Evolutionary conservation across 2,888 invertebrate species (phyloP), one percentile per base, ranked within the genome.

Genomic region (Balanococcus diminutus): DNA sequence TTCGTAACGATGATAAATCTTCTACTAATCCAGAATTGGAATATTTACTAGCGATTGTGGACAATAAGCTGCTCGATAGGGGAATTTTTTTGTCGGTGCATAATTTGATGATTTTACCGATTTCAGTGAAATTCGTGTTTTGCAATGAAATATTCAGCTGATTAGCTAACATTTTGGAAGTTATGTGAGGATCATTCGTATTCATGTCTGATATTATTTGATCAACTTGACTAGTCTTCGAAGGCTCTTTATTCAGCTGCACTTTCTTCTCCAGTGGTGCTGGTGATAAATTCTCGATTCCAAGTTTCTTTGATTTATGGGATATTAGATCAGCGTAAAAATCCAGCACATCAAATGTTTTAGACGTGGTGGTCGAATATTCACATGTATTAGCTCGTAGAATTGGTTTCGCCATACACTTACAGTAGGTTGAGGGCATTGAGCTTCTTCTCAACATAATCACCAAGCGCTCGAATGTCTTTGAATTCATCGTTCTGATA

Each of bases 11-110:
- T 31, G 11, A 11, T 19, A 85, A 31, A 16, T 28, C 79, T 19
- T 42, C 42, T n/a, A 75, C 8, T n/a, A 75, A 79, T 16, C 85
- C 85, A 1, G 32, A 19, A n/a, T 85, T 39, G 19, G 42, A 79
- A 46, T 75, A 85, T 46, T 31, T 42, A 16, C 25, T 11, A 28
- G 75, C 85, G 3, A 85, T 28, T 16, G 16, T 0, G 9, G n/a
- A 9, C 14, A 79, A 42, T 46, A 39, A 72, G 11, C 1, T 19
- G 5, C 28, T 28, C 14, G 72, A 19, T 28, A 85, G 9, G 14
- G 72, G 19, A 9, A 85, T 72, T 31, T 31, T 16, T 75, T 42
- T 42, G 6, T 79, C 31, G n/a, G 19, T 46, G 25, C 28, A 75
- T 25, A 79, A 72, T 16, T 79, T 1, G 28, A 75, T 16, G 2